These are phyloP conservation scores for Sebastiscus albofasciatus DNA, from an alignment of 2,797 vertebrate genomes.

Conservation along the genomic window DNA sequence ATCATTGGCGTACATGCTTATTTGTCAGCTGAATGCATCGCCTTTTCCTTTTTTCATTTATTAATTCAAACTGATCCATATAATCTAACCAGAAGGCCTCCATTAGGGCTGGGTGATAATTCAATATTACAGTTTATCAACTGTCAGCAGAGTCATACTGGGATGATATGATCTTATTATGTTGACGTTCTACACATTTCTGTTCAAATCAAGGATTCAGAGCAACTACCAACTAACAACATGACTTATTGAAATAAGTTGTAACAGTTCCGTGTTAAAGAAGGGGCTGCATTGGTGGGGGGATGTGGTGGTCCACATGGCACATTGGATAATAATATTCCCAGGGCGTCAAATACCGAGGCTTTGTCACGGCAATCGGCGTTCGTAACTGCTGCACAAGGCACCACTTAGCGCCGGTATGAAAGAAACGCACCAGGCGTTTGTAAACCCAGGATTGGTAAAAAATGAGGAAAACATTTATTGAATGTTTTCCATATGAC, in stretches of 20 bases:
- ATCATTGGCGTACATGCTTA: constrained; percentile 9
- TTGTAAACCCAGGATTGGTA: too few relatives aligned
- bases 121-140: constrained; percentile 6
- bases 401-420: too few relatives aligned
- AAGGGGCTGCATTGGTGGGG: not conserved
- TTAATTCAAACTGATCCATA: constrained; percentile 17
- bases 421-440: too few relatives aligned
- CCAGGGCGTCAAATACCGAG: too few relatives aligned
- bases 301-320: not conserved
- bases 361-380: too few relatives aligned
- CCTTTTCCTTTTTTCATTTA: constrained; percentile 13
- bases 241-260: not conserved
- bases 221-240: not conserved
- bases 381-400: too few relatives aligned
- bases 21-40: constrained; percentile 24
- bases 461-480: too few relatives aligned
- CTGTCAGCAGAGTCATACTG: constrained; percentile 11
- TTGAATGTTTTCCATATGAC: too few relatives aligned
- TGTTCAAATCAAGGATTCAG: not conserved
- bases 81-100: constrained; percentile 21
- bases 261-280: not conserved
- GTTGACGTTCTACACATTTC: not conserved
- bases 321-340: not conserved
- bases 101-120: constrained; percentile 15
- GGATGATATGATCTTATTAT: not conserved